Base-by-base conservation (phyloP, 2,797 vertebrate species). In the Typhlichthys subterraneus region DNA sequence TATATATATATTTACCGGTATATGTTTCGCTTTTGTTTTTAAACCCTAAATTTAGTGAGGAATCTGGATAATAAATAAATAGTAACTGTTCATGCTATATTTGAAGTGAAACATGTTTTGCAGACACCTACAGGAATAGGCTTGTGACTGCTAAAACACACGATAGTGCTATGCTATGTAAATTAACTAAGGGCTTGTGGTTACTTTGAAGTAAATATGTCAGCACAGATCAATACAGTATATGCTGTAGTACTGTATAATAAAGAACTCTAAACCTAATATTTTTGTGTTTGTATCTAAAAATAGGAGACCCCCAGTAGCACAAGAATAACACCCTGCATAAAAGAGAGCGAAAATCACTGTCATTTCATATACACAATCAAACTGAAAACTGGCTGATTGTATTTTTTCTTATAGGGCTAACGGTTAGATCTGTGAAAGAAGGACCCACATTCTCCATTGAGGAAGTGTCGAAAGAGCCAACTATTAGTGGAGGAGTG, bases 401-500 rank as follows among this genome's bases (percentile, higher is more conserved):
- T 59, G 54, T 66, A 61, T 57, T 60, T 68, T 47, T 46, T 23
- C 23, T 54, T 66, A 15, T 12, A 63, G 56, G 31, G 9, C 23
- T 12, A 31, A 13, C 45, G 11, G 51, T 75, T 57, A 69, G 66
- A 67, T 73, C 45, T 59, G 61, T 63, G 53, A 68, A 61, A 54
- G 48, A 42, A 59, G 55, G 54, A 50, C 55, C 67, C 14, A 59
- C 67, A 61, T 61, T 72, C 67, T 70, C 45, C 48, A 42, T 14
- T 17, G 53, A 68, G 60, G 55, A 71, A 23, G 65, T 60, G 51
- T 65, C 65, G 71, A 91, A 87, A 91, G 89, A 86, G 87, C 86
- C 70, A 7, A 80, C 89, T 73, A 80, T 70, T 23, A 68, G 67
- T 64, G 65, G 76, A 87, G 80, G 83, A 85, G 79, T 79, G 59